A percentile compares a stretch with the other conserved stretches of the same genome.
phyloP scores from a whole-genome alignment of 2,797 vertebrate genomes.

The Hoplostethus mediterraneus region DNA sequence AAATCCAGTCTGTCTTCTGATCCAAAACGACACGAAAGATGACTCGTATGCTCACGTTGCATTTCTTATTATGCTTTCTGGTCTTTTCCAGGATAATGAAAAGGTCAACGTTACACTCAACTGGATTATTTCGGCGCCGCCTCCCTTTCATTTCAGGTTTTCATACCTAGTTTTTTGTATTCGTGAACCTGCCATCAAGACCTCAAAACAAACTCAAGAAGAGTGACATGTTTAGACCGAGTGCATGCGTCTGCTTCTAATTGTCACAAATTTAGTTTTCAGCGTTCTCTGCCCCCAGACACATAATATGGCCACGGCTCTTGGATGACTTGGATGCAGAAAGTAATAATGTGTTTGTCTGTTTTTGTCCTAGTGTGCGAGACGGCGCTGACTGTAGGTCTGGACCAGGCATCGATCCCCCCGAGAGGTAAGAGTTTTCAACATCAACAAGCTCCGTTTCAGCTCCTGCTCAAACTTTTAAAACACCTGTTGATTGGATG shows the following conservation, averaged over 20 bases:
- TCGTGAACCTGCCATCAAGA: constrained; percentile 17
- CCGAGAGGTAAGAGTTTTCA: constrained; percentile 60
- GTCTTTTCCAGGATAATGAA: constrained; percentile 34
- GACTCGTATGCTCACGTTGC: neutral
- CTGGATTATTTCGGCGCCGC: constrained; percentile 2
- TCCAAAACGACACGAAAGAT: constrained; percentile 6
- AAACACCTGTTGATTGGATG: constrained; percentile 60
- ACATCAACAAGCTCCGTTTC: constrained; percentile 31
- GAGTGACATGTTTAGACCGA: constrained; percentile 42
- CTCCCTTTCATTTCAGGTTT: constrained; percentile 37
- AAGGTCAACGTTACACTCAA: constrained; percentile 10
- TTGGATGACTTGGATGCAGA: constrained; percentile 1
- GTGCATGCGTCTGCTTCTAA: constrained; percentile 8
- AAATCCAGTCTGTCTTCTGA: neutral
- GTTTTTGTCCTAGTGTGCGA: constrained; percentile 58
- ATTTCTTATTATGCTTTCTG: neutral
- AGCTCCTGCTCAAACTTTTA: constrained; percentile 32
- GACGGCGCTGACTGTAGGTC: constrained; percentile 23
- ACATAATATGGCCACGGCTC: neutral
- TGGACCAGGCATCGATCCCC: constrained; percentile 9
- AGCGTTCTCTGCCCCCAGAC: constrained; percentile 16
- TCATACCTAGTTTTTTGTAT: constrained; percentile 35
- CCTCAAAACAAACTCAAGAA: constrained; percentile 21
- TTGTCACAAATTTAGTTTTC: constrained; percentile 23
- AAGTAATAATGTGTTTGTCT: constrained; percentile 47